Conservation (phyloP, 2,888 invertebrate species). For the Hypolimnas misippus region DNA sequence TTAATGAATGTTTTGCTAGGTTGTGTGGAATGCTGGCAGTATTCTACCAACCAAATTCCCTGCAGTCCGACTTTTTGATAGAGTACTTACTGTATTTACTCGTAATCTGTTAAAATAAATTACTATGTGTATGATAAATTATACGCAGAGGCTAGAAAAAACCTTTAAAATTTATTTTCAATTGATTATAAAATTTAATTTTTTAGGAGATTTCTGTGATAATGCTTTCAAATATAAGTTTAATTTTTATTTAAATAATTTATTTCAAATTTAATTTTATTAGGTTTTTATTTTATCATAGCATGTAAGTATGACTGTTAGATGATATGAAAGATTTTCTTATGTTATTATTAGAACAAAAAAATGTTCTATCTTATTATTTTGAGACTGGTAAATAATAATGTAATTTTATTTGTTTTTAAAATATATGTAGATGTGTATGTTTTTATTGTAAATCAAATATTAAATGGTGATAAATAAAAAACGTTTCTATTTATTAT, state of each 20-base stretch:
- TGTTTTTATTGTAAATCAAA: not conserved
- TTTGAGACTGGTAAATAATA: not conserved
- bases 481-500: conserved; percentile 10
- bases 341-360: not conserved
- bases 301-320: not conserved
- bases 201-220: not conserved
- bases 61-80: too few species aligned
- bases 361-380: not conserved
- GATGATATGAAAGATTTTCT: not conserved
- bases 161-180: too few species aligned
- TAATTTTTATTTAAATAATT: not conserved
- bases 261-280: not conserved
- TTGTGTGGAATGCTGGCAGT: too few species aligned
- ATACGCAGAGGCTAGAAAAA: too few species aligned
- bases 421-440: not conserved
- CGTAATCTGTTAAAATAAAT: too few species aligned
- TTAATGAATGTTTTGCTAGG: too few species aligned
- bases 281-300: not conserved
- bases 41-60: too few species aligned
- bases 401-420: not conserved
- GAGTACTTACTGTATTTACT: too few species aligned
- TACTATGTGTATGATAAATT: too few species aligned
- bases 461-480: conserved; percentile 11
- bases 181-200: too few species aligned
- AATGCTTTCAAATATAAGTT: not conserved